These are phyloP conservation scores for Labroides dimidiatus DNA, from an alignment of 2,797 vertebrate genomes.

Conservation along the genomic window DNA sequence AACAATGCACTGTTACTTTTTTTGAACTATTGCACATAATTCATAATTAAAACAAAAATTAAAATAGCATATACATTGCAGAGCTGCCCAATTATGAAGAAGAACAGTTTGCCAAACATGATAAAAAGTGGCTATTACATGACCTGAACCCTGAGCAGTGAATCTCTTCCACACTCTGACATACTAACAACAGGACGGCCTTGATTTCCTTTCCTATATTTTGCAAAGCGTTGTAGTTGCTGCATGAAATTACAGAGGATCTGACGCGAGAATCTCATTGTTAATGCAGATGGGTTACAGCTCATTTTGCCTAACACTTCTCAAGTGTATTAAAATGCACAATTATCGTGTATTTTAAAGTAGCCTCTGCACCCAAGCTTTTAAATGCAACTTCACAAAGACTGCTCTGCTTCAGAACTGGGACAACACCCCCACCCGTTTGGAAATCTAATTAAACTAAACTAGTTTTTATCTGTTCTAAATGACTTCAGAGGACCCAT, in stretches of 20 bases:
- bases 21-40: too few species aligned
- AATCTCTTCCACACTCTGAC: too few species aligned
- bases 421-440: slow-evolving; percentile 85
- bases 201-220: not conserved
- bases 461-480: slow-evolving; percentile 90
- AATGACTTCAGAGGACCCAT: slow-evolving; percentile 88
- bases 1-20: too few species aligned
- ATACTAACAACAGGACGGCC: too few species aligned
- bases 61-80: too few species aligned
- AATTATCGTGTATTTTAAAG: slow-evolving; percentile 78
- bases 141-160: too few species aligned
- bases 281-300: slow-evolving; percentile 33
- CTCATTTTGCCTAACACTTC: slow-evolving; percentile 42
- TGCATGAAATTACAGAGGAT: slow-evolving; percentile 22
- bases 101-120: too few species aligned
- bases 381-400: slow-evolving; percentile 84
- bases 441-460: slow-evolving; percentile 90
- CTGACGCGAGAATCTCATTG: slow-evolving; percentile 13
- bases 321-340: slow-evolving; percentile 68
- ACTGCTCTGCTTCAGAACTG: slow-evolving; percentile 83
- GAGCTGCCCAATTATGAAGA: too few species aligned
- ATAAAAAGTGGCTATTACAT: too few species aligned
- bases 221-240: not conserved
- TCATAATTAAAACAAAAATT: too few species aligned
- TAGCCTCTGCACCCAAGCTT: slow-evolving; percentile 71